A percentile compares a stretch with the other conserved stretches of the same genome.
These are phyloP conservation scores for Brachylomia viminalis DNA, from an alignment of 2,888 invertebrate species.

Conservation along the genomic window DNA sequence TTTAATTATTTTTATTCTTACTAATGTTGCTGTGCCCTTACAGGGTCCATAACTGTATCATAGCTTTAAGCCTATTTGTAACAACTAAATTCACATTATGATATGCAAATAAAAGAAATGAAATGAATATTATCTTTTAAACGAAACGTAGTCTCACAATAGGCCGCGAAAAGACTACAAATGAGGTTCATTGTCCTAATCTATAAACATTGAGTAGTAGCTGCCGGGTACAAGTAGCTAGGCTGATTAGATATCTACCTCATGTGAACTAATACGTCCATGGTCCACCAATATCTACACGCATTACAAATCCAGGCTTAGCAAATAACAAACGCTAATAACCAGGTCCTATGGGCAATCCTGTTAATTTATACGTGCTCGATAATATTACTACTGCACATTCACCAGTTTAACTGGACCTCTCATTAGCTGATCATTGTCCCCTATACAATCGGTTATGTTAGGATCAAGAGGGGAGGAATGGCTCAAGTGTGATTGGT, in stretches of 20 bases:
- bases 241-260: slow-evolving; percentile 2
- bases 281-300: slow-evolving; percentile 9
- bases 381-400: slow-evolving; percentile 63
- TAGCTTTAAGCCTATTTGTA: no score
- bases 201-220: neutral
- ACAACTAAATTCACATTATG: no score
- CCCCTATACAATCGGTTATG: slow-evolving; percentile 3
- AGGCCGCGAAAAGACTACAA: neutral
- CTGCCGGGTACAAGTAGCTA: neutral
- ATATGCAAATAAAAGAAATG: no score
- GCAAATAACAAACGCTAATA: slow-evolving; percentile 68
- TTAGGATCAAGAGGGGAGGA: slow-evolving; percentile 33
- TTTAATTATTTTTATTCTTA: no score
- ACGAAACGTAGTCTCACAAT: neutral
- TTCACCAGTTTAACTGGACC: slow-evolving; percentile 42
- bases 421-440: slow-evolving; percentile 29
- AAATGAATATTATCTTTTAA: no score
- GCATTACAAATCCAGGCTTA: slow-evolving; percentile 38
- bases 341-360: slow-evolving; percentile 59
- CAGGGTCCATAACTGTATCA: no score
- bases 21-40: no score
- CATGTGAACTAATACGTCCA: neutral
- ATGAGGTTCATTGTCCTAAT: neutral
- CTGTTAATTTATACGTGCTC: slow-evolving; percentile 68
- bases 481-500: slow-evolving; percentile 69